These are phyloP conservation scores for Triplophysa tibetana DNA, from an alignment of 2,113 vertebrate species.

Conservation along the genomic window DNA sequence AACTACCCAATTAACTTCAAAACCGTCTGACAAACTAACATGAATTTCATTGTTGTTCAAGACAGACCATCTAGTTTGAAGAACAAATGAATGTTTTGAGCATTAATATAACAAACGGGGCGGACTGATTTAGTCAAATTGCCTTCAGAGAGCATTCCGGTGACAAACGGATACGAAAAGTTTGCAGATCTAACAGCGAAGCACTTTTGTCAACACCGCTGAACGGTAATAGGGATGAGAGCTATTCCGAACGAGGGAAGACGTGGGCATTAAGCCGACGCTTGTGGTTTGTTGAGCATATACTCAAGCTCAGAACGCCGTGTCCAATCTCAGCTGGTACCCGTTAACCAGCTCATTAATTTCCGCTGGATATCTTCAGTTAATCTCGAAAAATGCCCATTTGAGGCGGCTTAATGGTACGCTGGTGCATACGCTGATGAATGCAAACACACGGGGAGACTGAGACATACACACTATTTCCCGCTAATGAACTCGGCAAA, in stretches of 20 bases:
- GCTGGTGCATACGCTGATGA: slow-evolving; percentile 51
- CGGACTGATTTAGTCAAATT: not conserved
- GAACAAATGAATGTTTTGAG: not conserved
- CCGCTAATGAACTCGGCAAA: slow-evolving; percentile 20
- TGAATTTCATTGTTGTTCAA: too few relatives aligned
- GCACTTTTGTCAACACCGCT: slow-evolving; percentile 23
- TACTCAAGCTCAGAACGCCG: not conserved
- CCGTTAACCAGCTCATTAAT: slow-evolving; percentile 47
- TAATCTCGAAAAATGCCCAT: slow-evolving; percentile 40
- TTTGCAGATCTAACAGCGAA: slow-evolving; percentile 4
- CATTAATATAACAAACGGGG: not conserved
- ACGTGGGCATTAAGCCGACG: not conserved
- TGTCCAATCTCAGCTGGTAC: slow-evolving; percentile 35
- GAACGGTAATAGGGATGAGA: not conserved
- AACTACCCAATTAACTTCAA: too few relatives aligned
- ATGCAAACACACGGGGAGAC: slow-evolving; percentile 51
- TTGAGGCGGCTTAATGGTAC: slow-evolving; percentile 53
- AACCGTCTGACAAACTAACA: too few relatives aligned
- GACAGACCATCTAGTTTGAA: not conserved
- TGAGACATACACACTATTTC: slow-evolving; percentile 32
- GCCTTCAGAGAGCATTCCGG: not conserved
- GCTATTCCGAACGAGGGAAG: slow-evolving; percentile 14
- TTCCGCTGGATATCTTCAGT: slow-evolving; percentile 39
- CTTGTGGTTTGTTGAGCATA: slow-evolving; percentile 34
- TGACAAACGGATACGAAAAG: not conserved